Evolutionary conservation across 2,113 vertebrate species (phyloP), one percentile per base, ranked within the genome.

Genomic region (Heptranchias perlo): DNA sequence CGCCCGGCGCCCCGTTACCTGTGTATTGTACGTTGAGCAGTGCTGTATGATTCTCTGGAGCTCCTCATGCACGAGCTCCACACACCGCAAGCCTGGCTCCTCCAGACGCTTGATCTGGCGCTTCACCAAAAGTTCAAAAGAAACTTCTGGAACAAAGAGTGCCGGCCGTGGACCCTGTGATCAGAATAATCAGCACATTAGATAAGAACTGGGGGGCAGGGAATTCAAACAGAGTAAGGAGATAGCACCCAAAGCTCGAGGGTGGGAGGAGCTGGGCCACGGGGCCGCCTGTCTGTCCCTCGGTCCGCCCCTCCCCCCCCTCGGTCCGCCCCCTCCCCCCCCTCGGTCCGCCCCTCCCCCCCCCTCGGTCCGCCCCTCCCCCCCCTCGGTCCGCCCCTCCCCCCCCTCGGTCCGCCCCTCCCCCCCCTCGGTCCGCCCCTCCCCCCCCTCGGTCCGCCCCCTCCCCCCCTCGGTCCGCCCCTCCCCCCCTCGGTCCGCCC

Each of bases 11-110:
- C 39, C n/a, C 21, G 25, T 0, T 47, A 98, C 98, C 97, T 98
- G 98, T 0, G 98, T 98, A 97, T 97, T 98, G 52, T 97, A 98
- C 21, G 98, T 97, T 28, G 97, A 98, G 96, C 98, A 98, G 96
- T 98, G 98, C 96, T 98, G 98, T 94, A 98, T 98, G 97, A 98
- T 98, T 86, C 98, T 97, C 97, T 98, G 98, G 95, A 98, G 97
- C 97, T 98, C 98, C 96, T 98, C 98, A 0, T 98, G 98, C 64
- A 98, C 98, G 3, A 98, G 97, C 97, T 98, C 98, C 64, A 98
- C 98, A 5, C 98, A 98, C 96, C 98, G 97, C 91, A 98, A 96
- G 91, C 98, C 98, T 54, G 98, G 98, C 96, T 98, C 98, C 96
- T 98, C 98, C 96, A 98, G 97, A 4, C 98, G 97, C 96, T 98